Evolutionary conservation across 2,888 invertebrate genomes (phyloP), one percentile per base, ranked within the genome.

Genomic region (Leptopilina myrica): DNA sequence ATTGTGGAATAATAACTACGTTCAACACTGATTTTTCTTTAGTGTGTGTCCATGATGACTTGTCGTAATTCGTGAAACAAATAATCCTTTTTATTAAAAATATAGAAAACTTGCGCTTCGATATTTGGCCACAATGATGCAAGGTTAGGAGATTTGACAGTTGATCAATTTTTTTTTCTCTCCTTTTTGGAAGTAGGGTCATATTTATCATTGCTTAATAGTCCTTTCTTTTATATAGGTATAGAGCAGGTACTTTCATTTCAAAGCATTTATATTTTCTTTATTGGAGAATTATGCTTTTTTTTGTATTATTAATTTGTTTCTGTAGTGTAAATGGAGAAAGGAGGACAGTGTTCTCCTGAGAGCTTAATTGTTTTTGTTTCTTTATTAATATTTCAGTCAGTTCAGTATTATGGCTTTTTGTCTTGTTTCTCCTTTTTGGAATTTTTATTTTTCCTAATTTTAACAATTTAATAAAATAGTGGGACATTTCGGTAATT

Each of bases 1-100:
- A 75, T 80, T 46, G 76, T 81, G 79, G 43, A 43, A 5, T 43
- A 43, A 80, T 82, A 80, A 80, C 80, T 66, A 73, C 80, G 76
- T 80, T 64, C 78, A 79, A 14, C 40, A 66, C 46, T 33, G 64
- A 77, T 75, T 81, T 76, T 67, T 59, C 59, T 49, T 12, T 9
- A 79, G 67, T 20, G 67, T 20, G 67, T 80, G 46, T 65, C 5
- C 76, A 76, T 56, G 64, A 46, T 78, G 78, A 49, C 12, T 81
- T 77, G 81, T 43, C 43, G 43, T 65, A 73, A 53, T 53, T 73
- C 53, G n/a, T 73, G 33, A 73, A 53, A 56, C 56, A n/a, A 73
- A 53, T 33, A n/a, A n/a, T n/a, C 33, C 40, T 4, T 49, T 49
- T 9, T 62, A 53, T 73, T 73, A n/a, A 26, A 33, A 33, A 73